Percentiles rank a stretch among this genome's conserved stretches.
Evolutionary conservation across 2,888 invertebrate species (phyloP).

Genomic region (Mechanitis messenoides): DNA sequence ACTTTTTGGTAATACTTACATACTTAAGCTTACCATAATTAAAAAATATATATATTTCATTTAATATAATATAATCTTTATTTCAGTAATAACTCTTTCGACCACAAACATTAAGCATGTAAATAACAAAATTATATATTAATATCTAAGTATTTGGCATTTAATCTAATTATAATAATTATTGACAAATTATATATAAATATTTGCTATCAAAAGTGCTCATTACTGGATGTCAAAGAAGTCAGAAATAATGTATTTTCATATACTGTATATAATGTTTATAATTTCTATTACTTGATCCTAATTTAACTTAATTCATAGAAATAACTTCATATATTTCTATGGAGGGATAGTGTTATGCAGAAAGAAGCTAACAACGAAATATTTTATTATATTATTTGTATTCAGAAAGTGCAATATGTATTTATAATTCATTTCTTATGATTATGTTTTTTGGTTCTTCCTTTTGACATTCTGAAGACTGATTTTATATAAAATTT

Average conservation of each 20-base stretch:
- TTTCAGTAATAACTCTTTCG: constrained; percentile 33
- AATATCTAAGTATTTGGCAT: constrained; percentile 42
- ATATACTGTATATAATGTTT: constrained; percentile 5
- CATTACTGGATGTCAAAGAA: neutral
- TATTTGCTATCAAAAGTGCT: neutral
- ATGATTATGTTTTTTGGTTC: constrained; percentile 27
- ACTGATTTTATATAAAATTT: constrained; percentile 36
- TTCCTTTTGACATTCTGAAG: constrained; percentile 43
- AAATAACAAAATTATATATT: constrained; percentile 8
- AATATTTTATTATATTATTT: neutral
- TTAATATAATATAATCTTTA: neutral
- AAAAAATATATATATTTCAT: neutral
- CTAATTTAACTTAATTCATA: neutral
- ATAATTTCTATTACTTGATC: no score
- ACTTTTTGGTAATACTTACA: no score
- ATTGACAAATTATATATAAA: neutral
- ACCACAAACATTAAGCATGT: constrained; percentile 30
- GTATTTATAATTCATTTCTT: neutral
- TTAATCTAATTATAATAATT: constrained; percentile 39
- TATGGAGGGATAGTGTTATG: constrained; percentile 1
- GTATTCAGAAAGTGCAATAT: constrained; percentile 12
- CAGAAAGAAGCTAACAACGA: constrained; percentile 7
- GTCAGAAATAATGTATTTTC: neutral
- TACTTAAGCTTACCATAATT: no score
- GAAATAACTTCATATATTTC: neutral